A percentile compares a stretch with the other conserved stretches of the same genome.
phyloP scores from a whole-genome alignment of 2,113 vertebrate genomes.

The Psophia crepitans region DNA sequence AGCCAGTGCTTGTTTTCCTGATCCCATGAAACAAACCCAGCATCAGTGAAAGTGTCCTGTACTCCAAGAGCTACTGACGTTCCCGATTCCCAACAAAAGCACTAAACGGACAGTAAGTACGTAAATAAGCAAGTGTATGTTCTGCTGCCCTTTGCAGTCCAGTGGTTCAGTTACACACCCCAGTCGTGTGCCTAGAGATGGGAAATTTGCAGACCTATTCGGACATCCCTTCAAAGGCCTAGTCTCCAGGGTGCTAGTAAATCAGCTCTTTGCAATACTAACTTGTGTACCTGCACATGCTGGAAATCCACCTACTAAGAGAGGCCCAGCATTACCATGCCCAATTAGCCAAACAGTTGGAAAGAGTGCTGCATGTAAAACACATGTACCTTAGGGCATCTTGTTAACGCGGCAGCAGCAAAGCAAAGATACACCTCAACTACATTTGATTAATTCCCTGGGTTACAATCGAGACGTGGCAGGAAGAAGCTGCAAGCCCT shows the following conservation, averaged over 20 bases:
- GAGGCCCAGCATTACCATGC: neutral
- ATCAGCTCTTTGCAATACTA: neutral
- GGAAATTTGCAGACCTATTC: neutral
- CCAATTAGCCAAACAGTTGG: neutral
- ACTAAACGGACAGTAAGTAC: neutral
- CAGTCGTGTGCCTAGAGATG: neutral
- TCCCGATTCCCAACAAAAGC: neutral
- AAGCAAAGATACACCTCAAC: neutral
- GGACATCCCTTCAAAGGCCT: neutral
- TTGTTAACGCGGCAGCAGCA: neutral
- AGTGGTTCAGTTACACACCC: neutral
- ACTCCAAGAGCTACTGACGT: neutral
- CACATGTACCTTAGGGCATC: neutral
- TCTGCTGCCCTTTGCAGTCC: neutral
- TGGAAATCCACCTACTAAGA: neutral
- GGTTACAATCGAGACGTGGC: neutral
- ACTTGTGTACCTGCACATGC: neutral
- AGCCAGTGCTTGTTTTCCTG: neutral
- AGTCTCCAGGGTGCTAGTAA: neutral
- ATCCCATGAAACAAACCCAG: neutral
- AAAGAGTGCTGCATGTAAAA: neutral
- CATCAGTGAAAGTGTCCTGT: neutral
- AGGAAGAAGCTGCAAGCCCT: neutral
- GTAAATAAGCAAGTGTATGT: neutral
- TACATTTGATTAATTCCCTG: neutral